Evolutionary conservation across 2,113 vertebrate species (phyloP).

Genomic region (Gymnogyps californianus): DNA sequence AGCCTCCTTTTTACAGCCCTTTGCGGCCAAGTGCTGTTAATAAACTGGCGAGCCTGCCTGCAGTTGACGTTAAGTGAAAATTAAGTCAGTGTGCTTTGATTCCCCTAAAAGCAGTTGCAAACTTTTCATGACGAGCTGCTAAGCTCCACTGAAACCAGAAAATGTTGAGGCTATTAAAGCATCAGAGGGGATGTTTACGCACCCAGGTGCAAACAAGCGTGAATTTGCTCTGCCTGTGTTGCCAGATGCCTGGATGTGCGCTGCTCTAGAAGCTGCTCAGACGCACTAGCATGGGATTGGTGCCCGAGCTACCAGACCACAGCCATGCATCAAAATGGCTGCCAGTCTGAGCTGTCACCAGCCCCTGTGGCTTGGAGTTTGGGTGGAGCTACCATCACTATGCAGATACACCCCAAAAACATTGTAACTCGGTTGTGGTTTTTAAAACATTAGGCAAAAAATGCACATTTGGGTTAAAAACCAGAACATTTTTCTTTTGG

Average conservation of each 20-base stretch:
- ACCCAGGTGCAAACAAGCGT: not conserved
- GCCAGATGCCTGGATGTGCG: rapidly evolving
- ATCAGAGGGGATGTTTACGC: not conserved
- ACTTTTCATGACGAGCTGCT: not conserved
- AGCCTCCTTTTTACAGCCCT: not conserved
- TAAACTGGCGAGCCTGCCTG: not conserved
- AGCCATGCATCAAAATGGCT: not conserved
- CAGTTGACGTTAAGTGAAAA: not conserved
- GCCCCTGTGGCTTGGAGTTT: not conserved
- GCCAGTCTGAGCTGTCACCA: not conserved
- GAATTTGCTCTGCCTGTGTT: not conserved
- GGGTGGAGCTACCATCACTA: not conserved
- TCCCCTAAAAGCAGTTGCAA: not conserved
- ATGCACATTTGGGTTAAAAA: not conserved
- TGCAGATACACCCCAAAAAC: not conserved
- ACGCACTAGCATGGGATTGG: rapidly evolving
- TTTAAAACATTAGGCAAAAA: not conserved
- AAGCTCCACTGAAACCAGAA: not conserved
- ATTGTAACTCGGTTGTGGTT: not conserved
- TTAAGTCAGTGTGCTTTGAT: not conserved
- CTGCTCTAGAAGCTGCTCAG: not conserved
- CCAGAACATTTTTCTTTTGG: not conserved
- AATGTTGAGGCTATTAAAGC: not conserved
- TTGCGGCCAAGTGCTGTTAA: not conserved
- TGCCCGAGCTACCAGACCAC: not conserved